Evolutionary conservation across 2,113 vertebrate species (phyloP), one percentile per base, ranked within the genome.

Genomic region (Lagopus leucura): DNA sequence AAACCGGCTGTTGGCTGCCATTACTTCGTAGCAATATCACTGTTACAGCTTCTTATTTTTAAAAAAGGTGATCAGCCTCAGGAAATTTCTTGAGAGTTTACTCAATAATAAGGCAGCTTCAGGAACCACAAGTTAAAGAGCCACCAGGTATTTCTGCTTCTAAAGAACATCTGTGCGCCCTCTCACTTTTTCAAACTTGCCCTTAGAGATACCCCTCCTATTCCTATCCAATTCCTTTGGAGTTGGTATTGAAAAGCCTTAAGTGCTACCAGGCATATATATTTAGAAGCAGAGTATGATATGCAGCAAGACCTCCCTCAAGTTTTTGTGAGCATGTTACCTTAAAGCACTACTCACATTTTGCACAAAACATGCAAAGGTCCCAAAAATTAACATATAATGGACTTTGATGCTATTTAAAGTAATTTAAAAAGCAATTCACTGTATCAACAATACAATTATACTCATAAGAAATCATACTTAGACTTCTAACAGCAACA

Each of bases 401-500:
- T 10, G 8, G 3, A 77, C 32, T 63, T 10, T 13, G 4, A 13
- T 2, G 42, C 7, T 10, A 28, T 8, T 50, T 52, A 60, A 78
- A 54, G 9, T 0, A 42, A 47, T 32, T 65, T 20, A 27, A 75
- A 75, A 9, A 25, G 6, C 3, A 43, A 27, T 1, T 4, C 77
- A 47, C 19, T 1, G 1, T 3, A 50, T 11, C 17, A 65, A 47
- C 4, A 67, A 12, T 38, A 78, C 1, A 13, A 64, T 15, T 0
- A 8, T n/a, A n/a, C n/a, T n/a, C n/a, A n/a, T 32, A 52, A 58
- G 7, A 19, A 73, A 27, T 15, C 25, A 5, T 1, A 60, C 24
- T 43, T 19, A 1, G 2, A 20, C 10, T 54, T 65, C 72, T 52
- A 36, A 27, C 16, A 64, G 32, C 8, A 57, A 2, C 21, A 32